Percentiles rank a stretch among this genome's conserved stretches.
phyloP scores from a whole-genome alignment of 2,797 vertebrate species.

The Darevskia nairensis region DNA sequence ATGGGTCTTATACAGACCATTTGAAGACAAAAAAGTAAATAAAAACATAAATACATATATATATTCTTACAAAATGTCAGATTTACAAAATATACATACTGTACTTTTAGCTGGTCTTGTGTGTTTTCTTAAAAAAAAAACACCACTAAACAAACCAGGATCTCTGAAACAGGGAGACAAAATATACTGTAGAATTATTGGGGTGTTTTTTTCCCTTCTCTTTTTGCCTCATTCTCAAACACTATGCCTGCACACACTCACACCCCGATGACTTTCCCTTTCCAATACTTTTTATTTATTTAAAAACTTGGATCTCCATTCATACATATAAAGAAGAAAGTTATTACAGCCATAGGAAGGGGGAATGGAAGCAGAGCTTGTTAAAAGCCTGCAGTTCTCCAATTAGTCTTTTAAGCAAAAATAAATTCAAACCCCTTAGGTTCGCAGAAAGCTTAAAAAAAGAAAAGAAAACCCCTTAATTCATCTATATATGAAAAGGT shows the following conservation, averaged over 20 bases:
- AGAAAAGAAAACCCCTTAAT: not conserved
- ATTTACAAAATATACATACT: constrained; percentile 90
- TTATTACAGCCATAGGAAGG: not conserved
- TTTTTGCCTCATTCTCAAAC: constrained; percentile 9
- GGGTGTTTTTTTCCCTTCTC: not conserved
- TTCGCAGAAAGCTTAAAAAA: constrained; percentile 47
- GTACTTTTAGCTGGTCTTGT: constrained; percentile 81
- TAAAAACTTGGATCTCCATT: constrained; percentile 5
- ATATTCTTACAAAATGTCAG: constrained; percentile 87
- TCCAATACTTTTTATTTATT: constrained; percentile 35
- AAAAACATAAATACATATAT: constrained; percentile 94
- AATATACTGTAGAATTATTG: constrained; percentile 41
- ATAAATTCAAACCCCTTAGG: constrained; percentile 61
- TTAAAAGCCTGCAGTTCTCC: constrained; percentile 64
- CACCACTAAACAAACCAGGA: constrained; percentile 55
- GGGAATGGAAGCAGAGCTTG: constrained; percentile 53
- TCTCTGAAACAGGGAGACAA: constrained; percentile 64
- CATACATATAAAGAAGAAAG: not conserved
- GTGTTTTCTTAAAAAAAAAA: constrained; percentile 71
- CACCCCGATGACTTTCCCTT: constrained; percentile 41
- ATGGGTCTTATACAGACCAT: constrained; percentile 77
- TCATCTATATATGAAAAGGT: not conserved
- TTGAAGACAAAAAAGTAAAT: constrained; percentile 78
- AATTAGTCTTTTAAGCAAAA: constrained; percentile 65
- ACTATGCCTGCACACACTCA: not conserved